Percentiles rank a stretch among this genome's conserved stretches.
Evolutionary conservation across 2,797 vertebrate genomes (phyloP).

Genomic region (Triplophysa bombifrons): DNA sequence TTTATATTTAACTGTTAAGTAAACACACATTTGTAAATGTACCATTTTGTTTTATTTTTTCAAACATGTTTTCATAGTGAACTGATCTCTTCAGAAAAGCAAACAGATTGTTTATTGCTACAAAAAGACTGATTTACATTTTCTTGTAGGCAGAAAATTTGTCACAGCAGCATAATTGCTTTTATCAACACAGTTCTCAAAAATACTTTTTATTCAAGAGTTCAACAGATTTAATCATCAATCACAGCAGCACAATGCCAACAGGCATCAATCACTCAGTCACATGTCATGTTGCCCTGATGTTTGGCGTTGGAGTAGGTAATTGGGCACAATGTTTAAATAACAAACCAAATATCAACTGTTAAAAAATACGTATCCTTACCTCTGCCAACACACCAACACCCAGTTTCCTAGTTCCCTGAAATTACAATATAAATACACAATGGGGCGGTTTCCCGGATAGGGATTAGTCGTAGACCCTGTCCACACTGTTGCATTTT

Average conservation of each 20-base stretch:
- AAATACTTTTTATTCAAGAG: not conserved
- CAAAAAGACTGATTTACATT: no score
- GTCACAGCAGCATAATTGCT: not conserved
- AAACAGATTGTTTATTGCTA: no score
- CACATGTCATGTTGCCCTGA: not conserved
- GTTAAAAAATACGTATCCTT: no score
- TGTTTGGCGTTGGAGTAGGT: not conserved
- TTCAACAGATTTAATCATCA: not conserved
- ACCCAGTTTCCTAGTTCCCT: no score
- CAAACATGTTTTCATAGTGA: not conserved
- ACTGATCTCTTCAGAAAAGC: not conserved
- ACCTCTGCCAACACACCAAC: no score
- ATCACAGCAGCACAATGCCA: not conserved
- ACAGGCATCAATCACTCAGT: not conserved
- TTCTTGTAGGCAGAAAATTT: no score
- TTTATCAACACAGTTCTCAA: not conserved
- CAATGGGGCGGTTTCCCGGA: no score
- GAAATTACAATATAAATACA: not conserved
- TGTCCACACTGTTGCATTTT: no score
- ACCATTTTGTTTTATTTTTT: not conserved
- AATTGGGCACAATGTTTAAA: not conserved
- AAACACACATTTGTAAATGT: no score
- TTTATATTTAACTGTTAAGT: no score
- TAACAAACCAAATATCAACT: not conserved
- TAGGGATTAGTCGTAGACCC: no score